Evolutionary conservation across 2,797 vertebrate species (phyloP), one percentile per base, ranked within the genome.

Genomic region (Hoplostethus mediterraneus): DNA sequence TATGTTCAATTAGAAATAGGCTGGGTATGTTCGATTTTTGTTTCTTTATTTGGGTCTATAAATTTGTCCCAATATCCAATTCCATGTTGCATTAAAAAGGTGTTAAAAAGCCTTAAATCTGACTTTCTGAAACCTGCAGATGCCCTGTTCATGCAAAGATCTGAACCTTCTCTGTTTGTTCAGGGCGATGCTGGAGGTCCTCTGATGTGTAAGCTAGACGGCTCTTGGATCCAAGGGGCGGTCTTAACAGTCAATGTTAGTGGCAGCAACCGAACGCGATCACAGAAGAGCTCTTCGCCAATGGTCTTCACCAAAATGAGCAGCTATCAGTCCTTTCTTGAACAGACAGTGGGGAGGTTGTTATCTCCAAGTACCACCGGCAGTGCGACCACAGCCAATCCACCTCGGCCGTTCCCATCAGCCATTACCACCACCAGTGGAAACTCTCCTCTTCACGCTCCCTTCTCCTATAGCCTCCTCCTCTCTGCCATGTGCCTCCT

Each of bases 171-270:
- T 17, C 5, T 67, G 3, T 67, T 6, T 73, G 12, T 59, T 30
- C 79, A 91, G 89, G 85, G 66, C 0, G 75, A 88, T 6, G 28
- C 28, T 10, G 87, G 87, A 0, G 68, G 81, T 12, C 80, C 85
- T 0, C 2, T 87, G 42, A 86, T 87, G 83, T 87, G 85, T 28
- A 45, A 82, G 44, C 6, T 13, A 8, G 38, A 0, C 2, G 17
- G 30, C 5, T 65, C 64, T 0, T 89, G 87, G 85, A 79, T 68
- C 71, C 81, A 87, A 63, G 57, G 67, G 0, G 73, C 52, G 0
- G 83, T 83, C 42, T 36, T 88, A 6, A 8, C 60, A 0, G 5
- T 5, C 2, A 4, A 14, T 16, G 28, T 1, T 56, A 17, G 2
- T 65, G 4, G 17, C n/a, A 51, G 12, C 52, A 25, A n/a, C 6